phyloP scores from a whole-genome alignment of 2,888 invertebrate genomes.

The Eledona agricola region DNA sequence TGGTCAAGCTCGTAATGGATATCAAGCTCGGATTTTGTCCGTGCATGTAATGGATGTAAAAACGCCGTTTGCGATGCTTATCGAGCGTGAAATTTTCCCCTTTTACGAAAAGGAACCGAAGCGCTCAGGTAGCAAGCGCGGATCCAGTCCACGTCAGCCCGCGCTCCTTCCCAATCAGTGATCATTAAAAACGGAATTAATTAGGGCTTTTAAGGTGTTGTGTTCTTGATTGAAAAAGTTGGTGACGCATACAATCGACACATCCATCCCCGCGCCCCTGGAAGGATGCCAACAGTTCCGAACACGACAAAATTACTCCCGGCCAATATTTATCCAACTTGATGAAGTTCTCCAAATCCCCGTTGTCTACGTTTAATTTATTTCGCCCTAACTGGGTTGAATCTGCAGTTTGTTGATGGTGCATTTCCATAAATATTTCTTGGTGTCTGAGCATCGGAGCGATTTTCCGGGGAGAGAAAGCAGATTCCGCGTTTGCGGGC shows the following conservation, averaged over 20 bases:
- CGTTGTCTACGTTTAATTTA: constrained; percentile 18
- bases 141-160: no score
- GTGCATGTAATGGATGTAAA: no score
- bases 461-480: constrained; percentile 31
- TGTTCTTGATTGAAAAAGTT: constrained; percentile 31
- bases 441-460: constrained; percentile 38
- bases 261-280: constrained; percentile 15
- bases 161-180: no score
- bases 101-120: no score
- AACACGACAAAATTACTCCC: constrained; percentile 24
- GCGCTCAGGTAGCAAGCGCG: no score
- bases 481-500: no score
- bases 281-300: constrained; percentile 17
- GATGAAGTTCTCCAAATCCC: constrained; percentile 20
- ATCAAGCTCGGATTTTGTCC: no score
- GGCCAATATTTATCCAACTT: constrained; percentile 26
- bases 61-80: no score
- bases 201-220: no score
- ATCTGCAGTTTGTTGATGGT: constrained; percentile 41
- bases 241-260: constrained; percentile 9
- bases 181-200: no score
- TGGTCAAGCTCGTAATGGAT: no score
- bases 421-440: constrained; percentile 43
- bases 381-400: constrained; percentile 40
- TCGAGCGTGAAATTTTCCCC: no score